Evolutionary conservation across 1,140 invertebrate genomes (phyloP).

Genomic region (Bicyclus anynana): DNA sequence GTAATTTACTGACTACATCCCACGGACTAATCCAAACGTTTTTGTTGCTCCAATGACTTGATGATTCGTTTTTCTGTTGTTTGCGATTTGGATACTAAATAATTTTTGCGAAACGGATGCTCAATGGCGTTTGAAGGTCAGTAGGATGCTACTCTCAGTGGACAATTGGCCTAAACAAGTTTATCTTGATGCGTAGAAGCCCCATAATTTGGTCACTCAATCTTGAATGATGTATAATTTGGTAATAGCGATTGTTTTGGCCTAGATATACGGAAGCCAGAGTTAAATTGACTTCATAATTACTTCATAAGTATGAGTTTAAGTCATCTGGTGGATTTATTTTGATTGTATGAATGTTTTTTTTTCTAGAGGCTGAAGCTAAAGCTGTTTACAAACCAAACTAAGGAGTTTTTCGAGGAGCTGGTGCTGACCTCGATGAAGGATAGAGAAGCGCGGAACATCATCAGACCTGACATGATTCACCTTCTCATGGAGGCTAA

Average conservation of each 20-base stretch:
- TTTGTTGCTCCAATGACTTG: not conserved
- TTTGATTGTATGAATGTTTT: too few relatives aligned
- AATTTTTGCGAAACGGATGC: not conserved
- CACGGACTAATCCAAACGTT: not conserved
- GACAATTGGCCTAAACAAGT: too few relatives aligned
- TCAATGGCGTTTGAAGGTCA: not conserved
- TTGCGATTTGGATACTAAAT: not conserved
- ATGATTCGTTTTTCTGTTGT: not conserved
- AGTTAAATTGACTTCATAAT: too few relatives aligned
- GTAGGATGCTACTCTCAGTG: too few relatives aligned
- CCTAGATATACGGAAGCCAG: too few relatives aligned
- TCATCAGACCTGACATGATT: constrained; percentile 66
- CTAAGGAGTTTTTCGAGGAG: constrained; percentile 5
- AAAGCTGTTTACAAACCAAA: constrained; percentile 56
- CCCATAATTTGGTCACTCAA: too few relatives aligned
- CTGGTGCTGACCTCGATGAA: constrained; percentile 5
- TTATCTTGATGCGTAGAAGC: too few relatives aligned
- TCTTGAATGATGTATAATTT: too few relatives aligned
- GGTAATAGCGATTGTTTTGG: too few relatives aligned
- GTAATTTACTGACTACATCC: too few relatives aligned
- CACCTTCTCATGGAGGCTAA: constrained; percentile 72
- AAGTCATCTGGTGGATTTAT: too few relatives aligned
- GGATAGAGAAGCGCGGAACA: constrained; percentile 29
- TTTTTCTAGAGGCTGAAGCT: constrained; percentile 39
- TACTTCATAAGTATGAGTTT: too few relatives aligned